Percentiles rank a stretch among this genome's conserved stretches.
These are phyloP conservation scores for Perodicticus potto DNA, from an alignment of 2,797 vertebrate species.

Conservation along the genomic window DNA sequence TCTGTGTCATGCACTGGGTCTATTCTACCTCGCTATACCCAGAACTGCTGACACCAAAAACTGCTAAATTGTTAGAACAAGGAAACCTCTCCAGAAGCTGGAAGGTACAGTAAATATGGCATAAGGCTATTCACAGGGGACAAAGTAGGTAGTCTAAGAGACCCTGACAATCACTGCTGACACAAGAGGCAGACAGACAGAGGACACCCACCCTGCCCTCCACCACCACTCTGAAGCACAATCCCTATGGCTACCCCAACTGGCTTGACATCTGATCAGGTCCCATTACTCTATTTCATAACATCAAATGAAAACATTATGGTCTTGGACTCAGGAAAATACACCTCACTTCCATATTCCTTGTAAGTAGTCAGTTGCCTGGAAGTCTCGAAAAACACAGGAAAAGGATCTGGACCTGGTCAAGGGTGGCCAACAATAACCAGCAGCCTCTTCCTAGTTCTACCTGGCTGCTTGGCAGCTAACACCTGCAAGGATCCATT, in stretches of 20 bases:
- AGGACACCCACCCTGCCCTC: background rate
- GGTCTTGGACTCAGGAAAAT: accelerated
- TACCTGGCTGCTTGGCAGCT: background rate
- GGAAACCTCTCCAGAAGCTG: no score
- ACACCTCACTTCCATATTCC: accelerated
- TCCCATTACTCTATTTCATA: accelerated
- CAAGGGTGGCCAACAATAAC: background rate
- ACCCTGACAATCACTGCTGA: background rate
- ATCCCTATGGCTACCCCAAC: background rate
- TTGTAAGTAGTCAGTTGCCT: background rate
- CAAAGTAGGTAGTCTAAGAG: background rate
- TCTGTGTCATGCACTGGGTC: accelerated
- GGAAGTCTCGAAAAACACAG: background rate
- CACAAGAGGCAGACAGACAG: background rate
- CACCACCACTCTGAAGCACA: background rate
- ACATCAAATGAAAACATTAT: background rate
- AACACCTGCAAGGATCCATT: accelerated
- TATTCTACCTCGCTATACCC: background rate
- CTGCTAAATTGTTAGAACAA: background rate
- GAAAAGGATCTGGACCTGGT: background rate
- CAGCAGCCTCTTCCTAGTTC: background rate
- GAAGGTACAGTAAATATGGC: accelerated
- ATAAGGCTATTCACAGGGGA: accelerated
- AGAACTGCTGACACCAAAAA: background rate
- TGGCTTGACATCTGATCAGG: background rate